Base-by-base conservation (phyloP, 1,140 invertebrate species). In the Rhagoletis pomonella region DNA sequence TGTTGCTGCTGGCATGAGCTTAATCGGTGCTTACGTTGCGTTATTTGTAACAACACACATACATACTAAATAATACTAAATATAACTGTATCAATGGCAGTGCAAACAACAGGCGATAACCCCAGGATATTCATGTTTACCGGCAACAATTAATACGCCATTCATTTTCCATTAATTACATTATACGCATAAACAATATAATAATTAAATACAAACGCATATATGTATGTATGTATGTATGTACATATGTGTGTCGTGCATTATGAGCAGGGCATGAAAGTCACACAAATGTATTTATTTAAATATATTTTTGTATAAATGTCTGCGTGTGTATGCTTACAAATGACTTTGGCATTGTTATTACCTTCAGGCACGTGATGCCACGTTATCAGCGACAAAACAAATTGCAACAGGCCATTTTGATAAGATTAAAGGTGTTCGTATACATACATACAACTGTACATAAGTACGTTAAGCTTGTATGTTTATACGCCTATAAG, bases 111-210 rank as follows among this genome's bases (percentile, higher is more conserved):
- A 55, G 17, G 29, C 84, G 84, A 85, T 85, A 85, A 85, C 84
- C 58, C 29, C 84, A 62, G 84, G 58, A 85, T 85, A 85, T 60
- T 44, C 62, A 86, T 86, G 59, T 55, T 86, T 69, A 55, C 47
- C 60, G 86, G 50, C 86, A 17, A 60, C 86, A 86, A 86, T 86
- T 86, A 86, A 64, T 86, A 67, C 86, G 44, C 86, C 86, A 67
- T 86, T 86, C 42, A 86, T 65, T 86, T 69, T 39, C 86, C 59
- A 69, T 69, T 86, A 86, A 86, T 86, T 86, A 58, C 86, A 69
- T 86, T 69, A 86, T 86, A 62, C 39, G 60, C 86, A 84, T 85
- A 67, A 84, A 87, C 77, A 85, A 62, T 67, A 67, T 67, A 65
- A 55, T 87, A 64, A 87, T 87, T 87, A 67, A 87, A 87, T 67